Conservation (phyloP, 2,797 vertebrate species). For the Heterohyrax brucei region DNA sequence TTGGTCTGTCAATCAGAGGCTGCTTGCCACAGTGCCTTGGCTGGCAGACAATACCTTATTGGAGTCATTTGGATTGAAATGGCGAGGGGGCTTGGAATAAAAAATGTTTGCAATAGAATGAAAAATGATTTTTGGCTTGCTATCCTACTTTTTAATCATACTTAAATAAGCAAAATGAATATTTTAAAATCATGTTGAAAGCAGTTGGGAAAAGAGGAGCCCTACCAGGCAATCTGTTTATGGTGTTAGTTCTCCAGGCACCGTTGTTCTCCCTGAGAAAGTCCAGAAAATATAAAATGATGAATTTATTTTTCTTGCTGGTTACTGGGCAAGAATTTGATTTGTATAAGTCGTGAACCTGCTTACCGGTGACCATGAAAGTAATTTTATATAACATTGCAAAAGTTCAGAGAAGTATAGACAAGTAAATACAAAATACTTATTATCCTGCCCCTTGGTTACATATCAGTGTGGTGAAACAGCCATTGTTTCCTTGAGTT, state of each 20-base stretch:
- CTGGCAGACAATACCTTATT: neutral
- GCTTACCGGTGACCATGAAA: neutral
- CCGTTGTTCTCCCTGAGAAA: conserved; percentile 3
- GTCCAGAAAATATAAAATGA: neutral
- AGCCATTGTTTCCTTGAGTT: conserved; percentile 41
- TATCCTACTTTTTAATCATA: neutral
- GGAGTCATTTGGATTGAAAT: conserved; percentile 36
- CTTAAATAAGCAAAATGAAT: conserved; percentile 1
- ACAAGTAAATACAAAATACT: conserved; percentile 23
- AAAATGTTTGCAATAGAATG: neutral
- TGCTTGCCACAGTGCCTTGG: neutral
- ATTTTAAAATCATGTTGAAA: conserved; percentile 66
- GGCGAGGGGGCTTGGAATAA: conserved; percentile 39
- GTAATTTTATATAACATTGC: conserved; percentile 55
- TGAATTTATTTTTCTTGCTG: neutral
- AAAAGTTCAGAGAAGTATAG: conserved; percentile 43
- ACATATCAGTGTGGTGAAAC: neutral
- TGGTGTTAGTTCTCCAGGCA: neutral
- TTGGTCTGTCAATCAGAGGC: neutral
- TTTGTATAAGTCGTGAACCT: neutral
- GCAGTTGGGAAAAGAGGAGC: conserved; percentile 16
- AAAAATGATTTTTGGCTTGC: conserved; percentile 61
- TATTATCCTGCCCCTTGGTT: neutral
- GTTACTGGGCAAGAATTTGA: conserved; percentile 16
- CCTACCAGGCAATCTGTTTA: neutral